Evolutionary conservation across 1,140 invertebrate species (phyloP).

Genomic region (Formica exsecta): DNA sequence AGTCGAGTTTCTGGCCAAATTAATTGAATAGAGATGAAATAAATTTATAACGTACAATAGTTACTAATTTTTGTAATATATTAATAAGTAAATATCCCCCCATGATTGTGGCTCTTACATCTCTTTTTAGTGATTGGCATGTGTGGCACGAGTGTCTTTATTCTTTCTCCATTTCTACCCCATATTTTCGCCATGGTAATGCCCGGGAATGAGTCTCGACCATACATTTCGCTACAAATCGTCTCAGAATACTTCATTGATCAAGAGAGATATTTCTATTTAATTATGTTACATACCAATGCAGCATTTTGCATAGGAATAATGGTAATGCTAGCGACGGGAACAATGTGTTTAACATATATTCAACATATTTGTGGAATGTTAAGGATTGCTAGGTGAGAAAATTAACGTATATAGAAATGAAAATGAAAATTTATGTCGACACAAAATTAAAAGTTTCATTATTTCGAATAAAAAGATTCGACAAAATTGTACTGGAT

Average conservation of each 20-base stretch:
- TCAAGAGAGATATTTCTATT: slow-evolving; percentile 38
- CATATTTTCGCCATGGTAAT: not conserved
- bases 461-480: no score
- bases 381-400: slow-evolving; percentile 34
- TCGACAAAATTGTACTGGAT: no score
- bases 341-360: not conserved
- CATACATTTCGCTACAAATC: not conserved
- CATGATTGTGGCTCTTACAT: not conserved
- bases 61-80: not conserved
- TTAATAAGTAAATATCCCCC: slow-evolving; percentile 7
- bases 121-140: not conserved
- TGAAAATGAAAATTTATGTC: not conserved
- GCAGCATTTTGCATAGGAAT: not conserved
- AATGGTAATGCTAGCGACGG: not conserved
- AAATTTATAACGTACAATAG: not conserved
- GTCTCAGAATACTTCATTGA: slow-evolving; percentile 7
- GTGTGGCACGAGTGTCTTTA: not conserved
- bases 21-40: no score
- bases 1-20: no score
- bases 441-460: no score
- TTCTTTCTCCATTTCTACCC: not conserved
- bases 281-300: slow-evolving; percentile 26
- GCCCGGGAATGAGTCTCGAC: not conserved
- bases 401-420: not conserved
- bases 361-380: slow-evolving; percentile 31